Evolutionary conservation across 2,797 vertebrate species (phyloP).

Genomic region (Thunnus albacares): DNA sequence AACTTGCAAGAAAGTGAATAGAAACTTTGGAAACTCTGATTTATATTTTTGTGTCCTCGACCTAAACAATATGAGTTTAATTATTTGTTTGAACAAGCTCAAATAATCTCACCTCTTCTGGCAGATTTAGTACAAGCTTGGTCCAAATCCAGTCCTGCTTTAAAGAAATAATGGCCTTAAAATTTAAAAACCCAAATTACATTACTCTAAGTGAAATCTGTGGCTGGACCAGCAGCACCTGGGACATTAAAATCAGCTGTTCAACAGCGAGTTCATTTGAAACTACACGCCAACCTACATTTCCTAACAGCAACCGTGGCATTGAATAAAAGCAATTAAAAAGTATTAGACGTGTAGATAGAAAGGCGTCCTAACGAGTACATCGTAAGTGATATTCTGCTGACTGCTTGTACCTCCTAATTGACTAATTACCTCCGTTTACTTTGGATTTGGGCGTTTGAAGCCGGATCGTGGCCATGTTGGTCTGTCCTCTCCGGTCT

Average conservation of each 20-base stretch:
- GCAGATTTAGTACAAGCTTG: slow-evolving; percentile 46
- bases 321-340: slow-evolving; percentile 56
- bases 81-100: slow-evolving; percentile 30
- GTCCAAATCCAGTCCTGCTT: slow-evolving; percentile 44
- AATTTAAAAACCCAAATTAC: slow-evolving; percentile 47
- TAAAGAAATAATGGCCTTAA: slow-evolving; percentile 54
- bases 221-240: slow-evolving; percentile 57
- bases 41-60: slow-evolving; percentile 28
- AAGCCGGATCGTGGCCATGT: slow-evolving; percentile 49
- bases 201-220: slow-evolving; percentile 41
- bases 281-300: slow-evolving; percentile 47
- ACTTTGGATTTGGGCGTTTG: slow-evolving; percentile 56
- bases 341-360: slow-evolving; percentile 37
- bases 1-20: neutral
- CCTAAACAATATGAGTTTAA: slow-evolving; percentile 21
- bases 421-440: slow-evolving; percentile 77
- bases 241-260: slow-evolving; percentile 66
- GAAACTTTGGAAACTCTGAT: neutral
- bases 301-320: slow-evolving; percentile 10
- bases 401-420: slow-evolving; percentile 53
- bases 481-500: slow-evolving; percentile 57
- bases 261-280: slow-evolving; percentile 45
- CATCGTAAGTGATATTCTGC: slow-evolving; percentile 58
- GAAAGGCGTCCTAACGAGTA: slow-evolving; percentile 41
- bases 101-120: neutral